Base-by-base conservation (phyloP, 2,888 invertebrate species). In the Oscheius sp. region DNA sequence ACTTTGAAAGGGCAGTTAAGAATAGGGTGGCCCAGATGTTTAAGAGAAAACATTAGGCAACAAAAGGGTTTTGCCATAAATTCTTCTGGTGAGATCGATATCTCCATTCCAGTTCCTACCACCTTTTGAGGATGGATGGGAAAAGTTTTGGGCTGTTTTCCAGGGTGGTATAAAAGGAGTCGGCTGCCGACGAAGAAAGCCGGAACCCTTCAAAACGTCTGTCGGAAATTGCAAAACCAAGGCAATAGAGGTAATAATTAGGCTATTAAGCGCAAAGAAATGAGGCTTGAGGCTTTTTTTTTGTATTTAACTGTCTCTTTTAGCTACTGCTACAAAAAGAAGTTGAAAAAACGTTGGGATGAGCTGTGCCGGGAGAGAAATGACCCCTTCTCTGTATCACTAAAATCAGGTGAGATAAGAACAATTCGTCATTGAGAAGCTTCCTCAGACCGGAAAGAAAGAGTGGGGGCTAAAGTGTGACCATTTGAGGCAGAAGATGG, bases 171-270 rank as follows among this genome's bases (percentile, higher is more conserved):
- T 35, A 9, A n/a, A n/a, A 23, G 21, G 53, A 2, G 35, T 35
- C 35, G 35, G 35, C 35, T 35, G 35, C 35, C 35, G 35, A 35
- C 29, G 49, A 49, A 18, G 49, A 3, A 49, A 49, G 49, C 49
- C 49, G 49, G 49, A 49, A 49, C 49, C 49, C 29, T 25, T 58
- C n/a, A 2, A 12, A 35, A 21, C 21, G 41, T 41, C 61, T 61
- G 41, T 61, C 43, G 61, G 61, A 61, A 61, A 25, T 23, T 23
- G 43, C 21, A 61, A 61, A 61, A 61, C 61, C 61, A 61, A 61
- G 41, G 61, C 61, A 61, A 43, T 43, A 43, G 61, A 61, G 43
- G 61, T 61, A 61, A 61, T 61, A 61, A 61, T 61, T 61, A 61
- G 43, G 43, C 41, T 18, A 41, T 43, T 61, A 43, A 61, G 43